Base-by-base conservation (phyloP, 2,113 vertebrate species). In the Anoplopoma fimbria region DNA sequence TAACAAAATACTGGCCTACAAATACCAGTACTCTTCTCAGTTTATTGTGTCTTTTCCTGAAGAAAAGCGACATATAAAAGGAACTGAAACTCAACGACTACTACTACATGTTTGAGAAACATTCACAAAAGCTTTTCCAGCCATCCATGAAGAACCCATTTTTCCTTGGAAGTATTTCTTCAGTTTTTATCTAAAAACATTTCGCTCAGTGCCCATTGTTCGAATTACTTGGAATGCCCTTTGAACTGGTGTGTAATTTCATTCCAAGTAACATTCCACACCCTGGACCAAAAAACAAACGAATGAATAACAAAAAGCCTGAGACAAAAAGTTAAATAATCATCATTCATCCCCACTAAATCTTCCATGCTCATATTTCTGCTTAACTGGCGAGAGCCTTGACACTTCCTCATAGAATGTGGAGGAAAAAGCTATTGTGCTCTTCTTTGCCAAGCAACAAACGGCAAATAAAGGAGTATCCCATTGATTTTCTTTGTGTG, bases 401-500 rank as follows among this genome's bases (percentile, higher is more conserved):
- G 45, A 57, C 1, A 6, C 73, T 79, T 72, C 33, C 67, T 21
- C 2, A 31, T 25, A 83, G 45, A 60, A 71, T 21, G 60, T 2
- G 67, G 53, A 68, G 33, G 36, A 64, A 55, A n/a, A n/a, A 60
- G 51, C 38, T 13, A 53, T 42, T 79, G 71, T 69, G 36, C 38
- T 76, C 36, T 36, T 83, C 40, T 70, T 79, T 79, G 69, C 78
- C 45, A 33, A 34, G 38, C 62, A 83, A 72, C 67, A 78, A 79
- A 83, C 40, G 73, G 73, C 73, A 85, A 40, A 87, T 74, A 78
- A 81, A 83, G 70, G 64, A 77, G 69, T 1, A 81, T 69, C 64
- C 27, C 77, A 89, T 88, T 88, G 89, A 89, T 89, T 87, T 73
- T 73, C 36, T 75, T 69, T 74, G 40, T 73, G 49, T 55, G 45